Evolutionary conservation across 2,888 invertebrate genomes (phyloP).

Genomic region (Parelbella ahira): DNA sequence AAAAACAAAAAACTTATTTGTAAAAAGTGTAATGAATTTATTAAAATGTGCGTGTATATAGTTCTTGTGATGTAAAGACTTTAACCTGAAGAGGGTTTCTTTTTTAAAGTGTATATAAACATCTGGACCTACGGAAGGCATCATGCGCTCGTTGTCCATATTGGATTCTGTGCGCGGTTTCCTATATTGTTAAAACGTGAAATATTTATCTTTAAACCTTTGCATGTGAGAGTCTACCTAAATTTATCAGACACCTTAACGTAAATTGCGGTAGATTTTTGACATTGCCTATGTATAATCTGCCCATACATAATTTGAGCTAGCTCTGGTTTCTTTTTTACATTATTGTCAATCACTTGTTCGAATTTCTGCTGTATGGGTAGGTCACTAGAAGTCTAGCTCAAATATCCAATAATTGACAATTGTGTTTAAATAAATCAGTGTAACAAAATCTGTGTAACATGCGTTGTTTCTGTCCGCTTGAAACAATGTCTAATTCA

Average conservation of each 20-base stretch:
- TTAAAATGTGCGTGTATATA: conserved; percentile 79
- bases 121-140: conserved; percentile 67
- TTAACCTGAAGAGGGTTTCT: conserved; percentile 66
- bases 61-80: conserved; percentile 79
- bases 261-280: conserved; percentile 78
- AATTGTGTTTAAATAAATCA: conserved; percentile 38
- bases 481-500: conserved; percentile 59
- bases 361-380: conserved; percentile 48
- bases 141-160: conserved; percentile 70
- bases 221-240: conserved; percentile 69
- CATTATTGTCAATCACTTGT: conserved; percentile 29
- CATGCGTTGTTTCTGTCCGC: conserved; percentile 65
- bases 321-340: conserved; percentile 64
- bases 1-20: conserved; percentile 77
- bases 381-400: conserved; percentile 61
- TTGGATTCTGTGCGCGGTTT: conserved; percentile 71
- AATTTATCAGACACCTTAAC: conserved; percentile 70
- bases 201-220: conserved; percentile 75
- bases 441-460: too few species aligned
- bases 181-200: conserved; percentile 77
- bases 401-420: conserved; percentile 45
- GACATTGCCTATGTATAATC: conserved; percentile 47
- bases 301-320: conserved; percentile 62
- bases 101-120: conserved; percentile 78
- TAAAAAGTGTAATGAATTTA: conserved; percentile 80